A percentile compares a stretch with the other conserved stretches of the same genome.
These are phyloP conservation scores for Bolborhynchus lineola DNA, from an alignment of 2,113 vertebrate genomes.

Conservation along the genomic window DNA sequence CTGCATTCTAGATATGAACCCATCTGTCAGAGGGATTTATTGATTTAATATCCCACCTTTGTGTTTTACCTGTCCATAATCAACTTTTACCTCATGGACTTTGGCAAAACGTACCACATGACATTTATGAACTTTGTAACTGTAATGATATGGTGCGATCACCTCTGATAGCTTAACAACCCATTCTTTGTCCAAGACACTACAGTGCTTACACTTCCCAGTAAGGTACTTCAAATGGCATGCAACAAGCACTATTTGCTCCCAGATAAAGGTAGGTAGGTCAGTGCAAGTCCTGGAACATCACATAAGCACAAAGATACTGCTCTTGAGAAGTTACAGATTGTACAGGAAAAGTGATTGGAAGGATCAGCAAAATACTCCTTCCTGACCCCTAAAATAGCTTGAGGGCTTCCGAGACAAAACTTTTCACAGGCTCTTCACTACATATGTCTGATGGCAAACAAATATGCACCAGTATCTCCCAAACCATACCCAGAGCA, in stretches of 20 bases:
- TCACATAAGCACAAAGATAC: not conserved
- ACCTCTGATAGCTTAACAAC: not conserved
- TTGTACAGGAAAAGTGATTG: not conserved
- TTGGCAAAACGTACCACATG: not conserved
- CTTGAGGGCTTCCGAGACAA: not conserved
- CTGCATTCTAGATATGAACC: not conserved
- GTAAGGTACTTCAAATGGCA: not conserved
- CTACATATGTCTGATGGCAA: not conserved
- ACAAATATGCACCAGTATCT: not conserved
- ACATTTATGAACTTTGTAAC: not conserved
- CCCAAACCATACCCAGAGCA: not conserved
- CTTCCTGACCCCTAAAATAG: not conserved
- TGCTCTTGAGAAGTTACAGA: not conserved
- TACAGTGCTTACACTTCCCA: not conserved
- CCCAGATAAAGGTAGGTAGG: slow-evolving; percentile 20
- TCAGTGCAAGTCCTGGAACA: not conserved
- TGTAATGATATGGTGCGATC: not conserved
- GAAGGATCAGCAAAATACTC: not conserved
- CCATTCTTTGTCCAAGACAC: not conserved
- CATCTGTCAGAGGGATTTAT: not conserved
- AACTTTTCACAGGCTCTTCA: not conserved
- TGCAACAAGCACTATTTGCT: not conserved
- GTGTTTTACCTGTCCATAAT: not conserved
- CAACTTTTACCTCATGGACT: not conserved
- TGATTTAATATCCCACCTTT: not conserved